Evolutionary conservation across 2,888 invertebrate genomes (phyloP).

Genomic region (Plagodis pulveraria): DNA sequence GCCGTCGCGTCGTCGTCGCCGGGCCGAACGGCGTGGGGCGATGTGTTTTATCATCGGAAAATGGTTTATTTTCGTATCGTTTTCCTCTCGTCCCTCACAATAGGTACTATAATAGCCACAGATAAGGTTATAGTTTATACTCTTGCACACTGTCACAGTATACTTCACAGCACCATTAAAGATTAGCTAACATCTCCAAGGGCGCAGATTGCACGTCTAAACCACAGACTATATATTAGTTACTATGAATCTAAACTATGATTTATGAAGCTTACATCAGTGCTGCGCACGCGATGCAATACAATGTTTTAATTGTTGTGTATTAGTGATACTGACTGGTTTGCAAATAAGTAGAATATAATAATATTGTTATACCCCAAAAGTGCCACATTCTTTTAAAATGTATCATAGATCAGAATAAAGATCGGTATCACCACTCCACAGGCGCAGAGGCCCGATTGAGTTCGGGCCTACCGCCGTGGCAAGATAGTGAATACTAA

Average conservation of each 20-base stretch:
- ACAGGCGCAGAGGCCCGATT: too few species aligned
- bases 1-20: too few species aligned
- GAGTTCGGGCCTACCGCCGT: too few species aligned
- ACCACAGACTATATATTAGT: background rate
- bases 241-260: conserved; percentile 5
- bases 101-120: too few species aligned
- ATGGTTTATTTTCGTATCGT: conserved; percentile 3
- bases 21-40: too few species aligned
- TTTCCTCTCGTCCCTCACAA: conserved; percentile 9
- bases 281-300: conserved; percentile 9
- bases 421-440: too few species aligned
- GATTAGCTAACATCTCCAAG: conserved; percentile 33
- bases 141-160: background rate
- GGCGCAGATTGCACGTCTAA: conserved; percentile 28
- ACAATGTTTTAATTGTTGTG: conserved; percentile 11
- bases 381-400: too few species aligned
- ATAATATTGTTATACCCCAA: too few species aligned
- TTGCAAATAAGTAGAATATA: too few species aligned
- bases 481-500: too few species aligned
- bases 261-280: conserved; percentile 20
- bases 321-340: background rate
- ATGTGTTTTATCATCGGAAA: too few species aligned
- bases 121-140: background rate
- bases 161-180: background rate
- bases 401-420: too few species aligned